These are phyloP conservation scores for Ischnus inquisitorius DNA, from an alignment of 2,888 invertebrate species.

Conservation along the genomic window DNA sequence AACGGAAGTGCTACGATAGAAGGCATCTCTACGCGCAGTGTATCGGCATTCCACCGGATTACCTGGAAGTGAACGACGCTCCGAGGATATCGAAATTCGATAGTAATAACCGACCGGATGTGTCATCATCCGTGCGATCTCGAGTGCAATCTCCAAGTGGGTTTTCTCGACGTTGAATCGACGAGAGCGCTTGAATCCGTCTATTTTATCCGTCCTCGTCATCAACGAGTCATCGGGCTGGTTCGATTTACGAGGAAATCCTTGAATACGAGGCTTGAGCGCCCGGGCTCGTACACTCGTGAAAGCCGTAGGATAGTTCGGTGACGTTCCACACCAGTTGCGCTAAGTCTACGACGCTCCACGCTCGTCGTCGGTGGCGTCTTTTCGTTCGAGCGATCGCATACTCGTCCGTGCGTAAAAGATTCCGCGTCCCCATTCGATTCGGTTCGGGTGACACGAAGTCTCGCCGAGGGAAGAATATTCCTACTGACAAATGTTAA, in stretches of 20 bases:
- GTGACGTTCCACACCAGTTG: conserved; percentile 40
- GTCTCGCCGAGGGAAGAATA: conserved; percentile 16
- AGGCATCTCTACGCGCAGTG: conserved; percentile 20
- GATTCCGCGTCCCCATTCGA: conserved; percentile 54
- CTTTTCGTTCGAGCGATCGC: conserved; percentile 36
- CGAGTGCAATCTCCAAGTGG: conserved; percentile 8
- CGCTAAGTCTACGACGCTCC: conserved; percentile 8
- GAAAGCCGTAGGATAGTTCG: conserved; percentile 30
- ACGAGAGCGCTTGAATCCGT: conserved; percentile 1
- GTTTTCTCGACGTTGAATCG: neutral
- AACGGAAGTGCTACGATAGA: conserved; percentile 7
- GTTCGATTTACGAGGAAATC: conserved; percentile 24
- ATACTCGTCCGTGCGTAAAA: conserved; percentile 65
- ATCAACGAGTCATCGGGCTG: conserved; percentile 50
- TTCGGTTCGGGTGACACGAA: conserved; percentile 18
- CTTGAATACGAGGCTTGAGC: neutral
- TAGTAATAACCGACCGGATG: conserved; percentile 38
- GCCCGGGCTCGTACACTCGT: neutral
- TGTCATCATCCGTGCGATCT: conserved; percentile 2
- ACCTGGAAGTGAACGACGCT: conserved; percentile 39
- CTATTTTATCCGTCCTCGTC: conserved; percentile 38
- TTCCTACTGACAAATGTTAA: neutral
- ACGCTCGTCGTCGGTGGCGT: conserved; percentile 21
- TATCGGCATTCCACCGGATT: conserved; percentile 25
- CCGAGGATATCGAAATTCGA: conserved; percentile 42